phyloP scores from a whole-genome alignment of 2,797 vertebrate genomes.

The Phoebastria nigripes region DNA sequence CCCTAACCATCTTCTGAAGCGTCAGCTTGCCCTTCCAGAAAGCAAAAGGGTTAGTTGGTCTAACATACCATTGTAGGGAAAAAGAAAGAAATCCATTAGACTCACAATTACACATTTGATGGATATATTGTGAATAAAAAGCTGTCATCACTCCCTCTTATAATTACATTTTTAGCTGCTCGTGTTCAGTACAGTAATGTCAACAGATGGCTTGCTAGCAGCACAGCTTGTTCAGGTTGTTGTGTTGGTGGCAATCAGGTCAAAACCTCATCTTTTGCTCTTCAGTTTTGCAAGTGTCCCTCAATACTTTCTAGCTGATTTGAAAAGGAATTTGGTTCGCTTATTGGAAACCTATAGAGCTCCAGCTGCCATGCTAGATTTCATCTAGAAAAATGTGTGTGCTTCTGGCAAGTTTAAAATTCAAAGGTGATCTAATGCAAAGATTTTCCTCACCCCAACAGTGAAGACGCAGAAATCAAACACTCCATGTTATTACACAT shows the following conservation, averaged over 20 bases:
- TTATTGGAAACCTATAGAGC: not conserved
- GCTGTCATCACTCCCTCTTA: not conserved
- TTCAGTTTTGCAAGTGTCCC: not conserved
- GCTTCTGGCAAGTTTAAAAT: not conserved
- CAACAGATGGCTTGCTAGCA: slow-evolving; percentile 1
- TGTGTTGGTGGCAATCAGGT: not conserved
- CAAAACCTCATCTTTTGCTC: not conserved
- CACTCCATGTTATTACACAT: not conserved
- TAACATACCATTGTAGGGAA: not conserved
- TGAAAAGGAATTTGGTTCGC: not conserved
- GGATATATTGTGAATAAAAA: not conserved
- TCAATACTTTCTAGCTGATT: not conserved
- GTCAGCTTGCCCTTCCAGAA: not conserved
- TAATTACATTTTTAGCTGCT: slow-evolving; percentile 21
- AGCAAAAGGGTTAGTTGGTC: not conserved
- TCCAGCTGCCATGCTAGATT: not conserved
- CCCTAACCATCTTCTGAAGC: not conserved
- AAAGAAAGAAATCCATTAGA: not conserved
- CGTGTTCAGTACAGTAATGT: not conserved
- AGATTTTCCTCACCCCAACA: not conserved
- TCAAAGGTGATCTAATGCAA: not conserved
- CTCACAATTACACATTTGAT: not conserved
- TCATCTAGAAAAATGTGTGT: not conserved
- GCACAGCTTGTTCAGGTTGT: not conserved
- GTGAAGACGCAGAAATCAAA: not conserved